Percentiles rank a stretch among this genome's conserved stretches.
phyloP scores from a whole-genome alignment of 1,140 invertebrate species.

The Trichoplusia ni region DNA sequence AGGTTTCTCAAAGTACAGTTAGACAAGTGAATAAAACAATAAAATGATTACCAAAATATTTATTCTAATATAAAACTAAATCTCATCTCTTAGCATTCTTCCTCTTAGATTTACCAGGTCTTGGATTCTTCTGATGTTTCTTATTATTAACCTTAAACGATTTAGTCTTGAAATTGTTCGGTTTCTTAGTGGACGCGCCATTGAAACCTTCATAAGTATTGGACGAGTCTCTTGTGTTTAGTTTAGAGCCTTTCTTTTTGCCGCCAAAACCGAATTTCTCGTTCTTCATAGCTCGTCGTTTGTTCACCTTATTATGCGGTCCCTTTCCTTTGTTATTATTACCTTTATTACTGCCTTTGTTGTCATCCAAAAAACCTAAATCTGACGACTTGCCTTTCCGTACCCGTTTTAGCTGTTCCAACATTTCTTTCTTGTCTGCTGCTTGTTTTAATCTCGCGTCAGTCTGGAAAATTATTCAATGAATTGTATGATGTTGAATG shows the following conservation, averaged over 20 bases:
- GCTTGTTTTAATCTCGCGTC: slow-evolving; percentile 91
- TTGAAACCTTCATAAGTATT: slow-evolving; percentile 85
- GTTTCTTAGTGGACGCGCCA: slow-evolving; percentile 77
- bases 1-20: no score
- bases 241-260: slow-evolving; percentile 94
- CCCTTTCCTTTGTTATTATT: slow-evolving; percentile 76
- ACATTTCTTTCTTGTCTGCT: slow-evolving; percentile 89
- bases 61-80: slow-evolving; percentile 19
- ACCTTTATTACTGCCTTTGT: slow-evolving; percentile 73
- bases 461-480: slow-evolving; percentile 82
- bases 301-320: slow-evolving; percentile 77
- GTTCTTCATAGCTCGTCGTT: slow-evolving; percentile 88
- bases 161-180: slow-evolving; percentile 66
- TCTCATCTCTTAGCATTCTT: slow-evolving; percentile 82
- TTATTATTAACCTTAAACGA: slow-evolving; percentile 64
- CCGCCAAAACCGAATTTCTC: slow-evolving; percentile 97
- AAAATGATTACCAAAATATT: slow-evolving; percentile 1
- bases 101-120: slow-evolving; percentile 84
- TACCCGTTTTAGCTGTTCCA: slow-evolving; percentile 93
- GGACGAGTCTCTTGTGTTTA: slow-evolving; percentile 92
- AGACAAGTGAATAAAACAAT: slow-evolving; percentile 5
- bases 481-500: no score
- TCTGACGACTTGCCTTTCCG: slow-evolving; percentile 90
- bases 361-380: slow-evolving; percentile 92
- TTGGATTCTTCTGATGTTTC: slow-evolving; percentile 75